phyloP scores from a whole-genome alignment of 2,113 vertebrate species.

The Polyodon spathula region DNA sequence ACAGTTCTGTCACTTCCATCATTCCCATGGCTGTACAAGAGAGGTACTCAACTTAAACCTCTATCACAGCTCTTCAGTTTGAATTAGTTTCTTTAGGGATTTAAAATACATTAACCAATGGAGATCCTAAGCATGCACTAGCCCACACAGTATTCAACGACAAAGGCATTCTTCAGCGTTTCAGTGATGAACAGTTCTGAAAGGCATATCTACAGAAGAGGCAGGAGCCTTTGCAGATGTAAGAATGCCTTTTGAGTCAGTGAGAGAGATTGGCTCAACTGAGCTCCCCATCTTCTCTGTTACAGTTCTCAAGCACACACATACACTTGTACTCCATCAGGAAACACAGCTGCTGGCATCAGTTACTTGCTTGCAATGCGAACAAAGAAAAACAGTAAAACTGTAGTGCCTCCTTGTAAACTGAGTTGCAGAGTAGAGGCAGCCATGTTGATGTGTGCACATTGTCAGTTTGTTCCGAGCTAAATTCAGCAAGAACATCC shows the following conservation, averaged over 20 bases:
- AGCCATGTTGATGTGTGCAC: slow-evolving; percentile 3
- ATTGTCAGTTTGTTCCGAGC: neutral
- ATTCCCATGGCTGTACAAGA: no score
- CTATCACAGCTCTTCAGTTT: no score
- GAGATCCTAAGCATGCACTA: no score
- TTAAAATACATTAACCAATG: no score
- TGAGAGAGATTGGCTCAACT: neutral
- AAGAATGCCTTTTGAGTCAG: neutral
- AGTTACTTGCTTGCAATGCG: neutral
- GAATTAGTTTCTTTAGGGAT: no score
- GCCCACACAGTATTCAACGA: no score
- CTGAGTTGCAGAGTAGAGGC: neutral
- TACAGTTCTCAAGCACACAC: neutral
- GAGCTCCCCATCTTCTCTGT: neutral
- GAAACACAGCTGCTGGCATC: slow-evolving; percentile 6
- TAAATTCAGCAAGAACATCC: no score
- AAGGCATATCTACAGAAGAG: slow-evolving; percentile 1
- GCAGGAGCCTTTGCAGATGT: neutral
- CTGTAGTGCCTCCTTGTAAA: neutral
- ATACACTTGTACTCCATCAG: neutral
- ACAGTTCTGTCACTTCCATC: no score
- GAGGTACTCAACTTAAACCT: no score
- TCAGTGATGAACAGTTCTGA: neutral
- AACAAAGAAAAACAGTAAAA: slow-evolving; percentile 3
- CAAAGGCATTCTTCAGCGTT: no score